Evolutionary conservation across 1,140 invertebrate species (phyloP).

Genomic region (Uloborus diversus): DNA sequence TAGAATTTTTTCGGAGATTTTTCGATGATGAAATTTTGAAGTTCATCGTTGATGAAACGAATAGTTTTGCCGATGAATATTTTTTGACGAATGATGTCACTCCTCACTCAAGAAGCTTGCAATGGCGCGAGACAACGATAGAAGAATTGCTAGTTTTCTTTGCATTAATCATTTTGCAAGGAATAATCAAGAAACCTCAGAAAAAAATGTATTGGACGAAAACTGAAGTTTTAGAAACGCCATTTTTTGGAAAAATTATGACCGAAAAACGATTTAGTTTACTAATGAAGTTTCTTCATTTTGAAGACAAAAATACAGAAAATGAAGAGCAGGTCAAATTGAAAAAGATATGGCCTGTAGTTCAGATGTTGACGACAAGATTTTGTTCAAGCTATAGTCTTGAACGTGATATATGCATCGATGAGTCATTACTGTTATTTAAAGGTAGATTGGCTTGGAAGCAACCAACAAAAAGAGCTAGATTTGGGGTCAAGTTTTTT

Average conservation of each 20-base stretch:
- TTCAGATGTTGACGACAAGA: background rate
- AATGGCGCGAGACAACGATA: too few relatives aligned
- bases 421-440: background rate
- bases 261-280: background rate
- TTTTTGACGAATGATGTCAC: too few relatives aligned
- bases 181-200: too few relatives aligned
- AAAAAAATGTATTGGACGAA: background rate
- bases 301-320: background rate
- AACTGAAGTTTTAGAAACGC: too few relatives aligned
- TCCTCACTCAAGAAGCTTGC: too few relatives aligned
- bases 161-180: too few relatives aligned
- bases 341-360: background rate
- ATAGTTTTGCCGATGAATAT: too few relatives aligned
- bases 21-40: background rate
- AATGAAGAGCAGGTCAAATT: background rate
- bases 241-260: background rate
- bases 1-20: background rate
- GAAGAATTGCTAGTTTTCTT: too few relatives aligned
- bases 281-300: constrained; percentile 19
- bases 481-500: background rate
- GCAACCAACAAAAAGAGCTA: background rate
- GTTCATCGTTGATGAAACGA: background rate
- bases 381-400: too few relatives aligned
- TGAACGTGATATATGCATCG: background rate
- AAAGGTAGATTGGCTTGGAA: background rate